A percentile compares a stretch with the other conserved stretches of the same genome.
Conservation (phyloP, 2,797 vertebrate genomes). For the Semaprochilodus insignis region DNA sequence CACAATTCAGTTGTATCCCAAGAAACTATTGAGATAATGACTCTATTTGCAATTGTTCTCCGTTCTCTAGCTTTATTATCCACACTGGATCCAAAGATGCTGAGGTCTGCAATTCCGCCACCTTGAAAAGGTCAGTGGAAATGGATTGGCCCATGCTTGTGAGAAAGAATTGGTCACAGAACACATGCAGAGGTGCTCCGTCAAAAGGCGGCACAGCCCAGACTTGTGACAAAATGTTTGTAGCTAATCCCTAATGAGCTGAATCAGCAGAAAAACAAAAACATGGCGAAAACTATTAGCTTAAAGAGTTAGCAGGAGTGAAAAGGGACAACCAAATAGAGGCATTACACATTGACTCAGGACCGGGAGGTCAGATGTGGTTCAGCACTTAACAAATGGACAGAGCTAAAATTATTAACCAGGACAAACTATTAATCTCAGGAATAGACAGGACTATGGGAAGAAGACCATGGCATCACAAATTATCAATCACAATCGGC, state of each 20-base stretch:
- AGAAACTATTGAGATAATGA: conserved; percentile 34
- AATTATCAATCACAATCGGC: conserved; percentile 55
- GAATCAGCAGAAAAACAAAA: conserved; percentile 80
- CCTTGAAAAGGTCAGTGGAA: conserved; percentile 54
- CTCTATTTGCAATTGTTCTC: conserved; percentile 32
- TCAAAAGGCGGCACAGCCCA: conserved; percentile 75
- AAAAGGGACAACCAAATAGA: conserved; percentile 73
- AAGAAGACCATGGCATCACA: conserved; percentile 72
- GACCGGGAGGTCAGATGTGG: conserved; percentile 70
- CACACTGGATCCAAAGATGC: conserved; percentile 72
- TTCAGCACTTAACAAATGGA: conserved; percentile 71
- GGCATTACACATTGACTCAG: conserved; percentile 76
- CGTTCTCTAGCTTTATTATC: conserved; percentile 61
- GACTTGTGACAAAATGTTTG: conserved; percentile 71
- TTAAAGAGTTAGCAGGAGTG: conserved; percentile 67
- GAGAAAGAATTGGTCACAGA: conserved; percentile 55
- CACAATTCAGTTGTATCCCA: conserved; percentile 22
- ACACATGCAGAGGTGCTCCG: conserved; percentile 67
- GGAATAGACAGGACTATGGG: conserved; percentile 67
- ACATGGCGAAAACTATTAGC: conserved; percentile 72
- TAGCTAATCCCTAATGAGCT: conserved; percentile 73
- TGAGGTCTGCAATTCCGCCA: conserved; percentile 72
- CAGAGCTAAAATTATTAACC: conserved; percentile 80
- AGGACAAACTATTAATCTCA: conserved; percentile 77
- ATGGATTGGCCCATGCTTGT: conserved; percentile 60